A percentile compares a stretch with the other conserved stretches of the same genome.
phyloP scores from a whole-genome alignment of 2,113 vertebrate species.

The Pelobates fuscus region DNA sequence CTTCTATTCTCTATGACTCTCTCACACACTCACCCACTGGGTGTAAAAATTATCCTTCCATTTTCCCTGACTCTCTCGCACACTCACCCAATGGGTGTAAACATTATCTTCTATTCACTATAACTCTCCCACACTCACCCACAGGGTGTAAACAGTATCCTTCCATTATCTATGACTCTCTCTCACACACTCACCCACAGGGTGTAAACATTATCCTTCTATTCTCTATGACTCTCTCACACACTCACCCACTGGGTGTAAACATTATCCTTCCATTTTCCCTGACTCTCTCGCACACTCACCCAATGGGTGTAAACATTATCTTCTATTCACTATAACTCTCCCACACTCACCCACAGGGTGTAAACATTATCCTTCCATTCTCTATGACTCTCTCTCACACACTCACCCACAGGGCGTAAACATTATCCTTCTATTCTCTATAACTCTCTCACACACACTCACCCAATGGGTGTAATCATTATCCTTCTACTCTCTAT shows the following conservation, averaged over 20 bases:
- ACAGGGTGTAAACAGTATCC: background rate
- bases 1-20: no score
- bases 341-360: background rate
- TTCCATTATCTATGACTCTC: constrained; percentile 41
- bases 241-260: constrained; percentile 53
- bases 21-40: no score
- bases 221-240: constrained; percentile 57
- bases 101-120: constrained; percentile 19
- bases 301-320: no score
- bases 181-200: no score
- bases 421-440: no score
- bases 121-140: constrained; percentile 25
- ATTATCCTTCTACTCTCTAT: background rate
- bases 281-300: background rate
- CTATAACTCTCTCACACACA: background rate
- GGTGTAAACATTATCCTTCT: no score
- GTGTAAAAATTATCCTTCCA: no score
- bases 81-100: background rate
- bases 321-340: background rate
- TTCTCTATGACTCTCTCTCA: background rate
- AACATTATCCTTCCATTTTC: constrained; percentile 44
- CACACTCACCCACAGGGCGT: background rate
- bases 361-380: background rate
- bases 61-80: constrained; percentile 11
- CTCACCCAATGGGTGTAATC: background rate